Evolutionary conservation across 92 coral and sea anemone species (phyloP).

Genomic region (Diadumene lineata): DNA sequence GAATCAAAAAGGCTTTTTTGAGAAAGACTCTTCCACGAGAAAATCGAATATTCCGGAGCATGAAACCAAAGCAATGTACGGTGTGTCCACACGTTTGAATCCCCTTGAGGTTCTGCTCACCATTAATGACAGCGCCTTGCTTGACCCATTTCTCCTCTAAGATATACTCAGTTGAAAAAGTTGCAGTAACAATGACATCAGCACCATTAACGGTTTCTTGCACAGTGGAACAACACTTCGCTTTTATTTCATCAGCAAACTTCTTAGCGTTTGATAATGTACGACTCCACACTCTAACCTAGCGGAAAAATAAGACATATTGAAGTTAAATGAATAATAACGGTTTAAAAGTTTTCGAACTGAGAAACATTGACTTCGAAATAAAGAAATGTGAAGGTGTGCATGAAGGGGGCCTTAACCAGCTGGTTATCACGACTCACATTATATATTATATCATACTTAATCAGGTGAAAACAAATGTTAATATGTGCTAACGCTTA

Average conservation of each 20-base stretch:
- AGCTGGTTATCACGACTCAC: too few relatives aligned
- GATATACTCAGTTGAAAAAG: conserved; percentile 73
- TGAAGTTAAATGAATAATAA: neutral
- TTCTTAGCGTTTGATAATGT: conserved; percentile 79
- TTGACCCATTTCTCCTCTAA: conserved; percentile 92
- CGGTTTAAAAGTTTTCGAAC: neutral
- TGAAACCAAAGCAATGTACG: too few relatives aligned
- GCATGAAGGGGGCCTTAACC: too few relatives aligned
- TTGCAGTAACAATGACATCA: conserved; percentile 89
- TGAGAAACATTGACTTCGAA: too few relatives aligned
- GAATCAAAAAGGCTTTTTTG: too few relatives aligned
- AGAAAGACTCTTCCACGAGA: too few relatives aligned
- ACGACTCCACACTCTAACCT: conserved; percentile 96
- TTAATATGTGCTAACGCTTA: too few relatives aligned
- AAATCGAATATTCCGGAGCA: too few relatives aligned
- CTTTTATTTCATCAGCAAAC: conserved; percentile 84
- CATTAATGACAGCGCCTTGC: conserved; percentile 83
- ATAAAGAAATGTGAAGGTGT: too few relatives aligned
- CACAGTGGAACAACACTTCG: conserved; percentile 73
- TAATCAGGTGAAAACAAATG: too few relatives aligned
- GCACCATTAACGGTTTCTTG: conserved; percentile 87
- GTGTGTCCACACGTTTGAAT: too few relatives aligned
- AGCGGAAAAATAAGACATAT: neutral
- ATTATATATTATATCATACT: too few relatives aligned
- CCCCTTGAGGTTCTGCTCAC: conserved; percentile 36